These are phyloP conservation scores for Corythoichthys haematopterus DNA, from an alignment of 2,113 vertebrate genomes.

Conservation along the genomic window DNA sequence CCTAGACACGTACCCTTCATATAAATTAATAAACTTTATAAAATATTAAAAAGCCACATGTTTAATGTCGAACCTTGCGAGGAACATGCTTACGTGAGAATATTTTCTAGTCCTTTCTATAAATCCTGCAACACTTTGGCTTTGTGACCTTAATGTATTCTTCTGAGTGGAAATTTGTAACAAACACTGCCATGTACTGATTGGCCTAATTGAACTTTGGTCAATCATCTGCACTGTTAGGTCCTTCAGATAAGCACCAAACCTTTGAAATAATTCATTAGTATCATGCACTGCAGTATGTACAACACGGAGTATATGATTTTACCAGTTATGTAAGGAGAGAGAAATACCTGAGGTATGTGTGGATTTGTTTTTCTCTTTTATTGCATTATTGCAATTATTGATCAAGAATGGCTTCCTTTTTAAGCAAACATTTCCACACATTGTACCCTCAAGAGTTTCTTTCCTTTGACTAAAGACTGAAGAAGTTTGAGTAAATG, in stretches of 20 bases:
- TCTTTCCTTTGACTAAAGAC: conserved; percentile 50
- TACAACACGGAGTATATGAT: conserved; percentile 29
- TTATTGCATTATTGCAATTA: neutral
- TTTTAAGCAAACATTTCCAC: conserved; percentile 6
- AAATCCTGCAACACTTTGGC: conserved; percentile 51
- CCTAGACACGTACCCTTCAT: conserved; percentile 41
- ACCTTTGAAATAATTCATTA: conserved; percentile 33
- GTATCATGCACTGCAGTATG: conserved; percentile 53
- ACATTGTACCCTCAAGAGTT: conserved; percentile 18
- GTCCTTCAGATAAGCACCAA: conserved; percentile 44
- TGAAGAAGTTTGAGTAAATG: conserved; percentile 39
- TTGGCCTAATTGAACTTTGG: conserved; percentile 55
- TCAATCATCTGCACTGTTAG: conserved; percentile 49
- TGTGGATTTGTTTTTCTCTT: conserved; percentile 21
- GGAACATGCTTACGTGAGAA: conserved; percentile 49
- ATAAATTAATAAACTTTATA: conserved; percentile 59
- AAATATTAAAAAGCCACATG: conserved; percentile 52
- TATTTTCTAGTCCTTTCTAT: conserved; percentile 22
- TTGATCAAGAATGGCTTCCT: conserved; percentile 24
- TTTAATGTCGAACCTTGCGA: conserved; percentile 47
- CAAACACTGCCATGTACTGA: conserved; percentile 17
- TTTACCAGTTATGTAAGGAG: conserved; percentile 26
- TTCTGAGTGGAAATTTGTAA: conserved; percentile 10
- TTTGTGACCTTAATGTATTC: conserved; percentile 45
- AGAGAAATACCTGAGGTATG: conserved; percentile 20